Evolutionary conservation across 2,888 invertebrate genomes (phyloP), one percentile per base, ranked within the genome.

Genomic region (Mamestra brassicae): DNA sequence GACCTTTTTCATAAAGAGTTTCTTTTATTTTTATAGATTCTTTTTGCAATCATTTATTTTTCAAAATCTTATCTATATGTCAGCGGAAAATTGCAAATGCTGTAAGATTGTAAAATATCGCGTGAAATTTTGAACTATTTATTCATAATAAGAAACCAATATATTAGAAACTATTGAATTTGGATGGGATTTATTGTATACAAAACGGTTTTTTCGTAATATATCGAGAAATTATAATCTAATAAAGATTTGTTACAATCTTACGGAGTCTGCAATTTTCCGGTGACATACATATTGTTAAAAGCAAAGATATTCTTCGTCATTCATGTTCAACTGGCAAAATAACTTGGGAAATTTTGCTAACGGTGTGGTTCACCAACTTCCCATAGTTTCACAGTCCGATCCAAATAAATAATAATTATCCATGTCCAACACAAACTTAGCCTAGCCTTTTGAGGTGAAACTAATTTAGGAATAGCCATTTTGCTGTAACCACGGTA

Each of bases 381-480:
- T 64, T 64, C 34, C 2, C n/a, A 61, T 45, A 38, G 36, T 38
- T 61, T 50, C 38, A 45, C 36, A 55, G 26, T 26, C 50, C 26
- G 57, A n/a, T 61, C n/a, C 11, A n/a, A 73, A 68, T 57, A 26
- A 75, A 50, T 17, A 73, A 68, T 57, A 26, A 75, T 57, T 17
- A 50, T 62, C 26, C 17, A 66, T 55, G 38, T 42, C 68, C 55
- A 69, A 26, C 38, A 61, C 61, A 61, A 65, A 62, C 47, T 71
- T 64, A 60, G 69, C 47, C 45, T 64, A 60, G 69, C 47, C 45
- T 47, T 58, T 57, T 57, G 57, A 57, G 71, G 68, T 65, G n/a
- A 55, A 57, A 62, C 55, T 81, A 63, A 67, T 72, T 54, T n/a
- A 42, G 57, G 47, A 78, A 58, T 57, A 57, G 55, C 15, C n/a